A percentile compares a stretch with the other conserved stretches of the same genome.
Conservation (phyloP, 2,888 invertebrate genomes). For the Netelia melanura region DNA sequence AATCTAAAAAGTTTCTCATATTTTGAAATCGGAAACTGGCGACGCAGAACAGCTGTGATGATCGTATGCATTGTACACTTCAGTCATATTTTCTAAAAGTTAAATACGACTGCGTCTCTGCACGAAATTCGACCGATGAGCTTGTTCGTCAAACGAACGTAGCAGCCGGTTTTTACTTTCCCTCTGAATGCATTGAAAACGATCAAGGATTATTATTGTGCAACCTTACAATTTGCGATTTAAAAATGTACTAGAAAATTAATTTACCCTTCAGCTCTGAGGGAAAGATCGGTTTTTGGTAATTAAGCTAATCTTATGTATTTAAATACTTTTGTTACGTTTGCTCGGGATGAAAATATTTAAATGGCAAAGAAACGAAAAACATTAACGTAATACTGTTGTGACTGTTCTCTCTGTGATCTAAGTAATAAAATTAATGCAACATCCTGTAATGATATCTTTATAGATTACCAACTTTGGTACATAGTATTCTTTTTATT, state of each 20-base stretch:
- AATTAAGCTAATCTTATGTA: conserved; percentile 26
- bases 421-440: conserved; percentile 49
- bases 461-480: conserved; percentile 5
- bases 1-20: conserved; percentile 68
- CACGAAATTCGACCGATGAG: neutral
- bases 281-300: conserved; percentile 14
- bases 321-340: conserved; percentile 67
- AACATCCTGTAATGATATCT: conserved; percentile 34
- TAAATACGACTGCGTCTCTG: conserved; percentile 2
- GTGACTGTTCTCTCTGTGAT: conserved; percentile 72
- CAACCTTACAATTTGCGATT: too few relatives aligned
- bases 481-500: conserved; percentile 53
- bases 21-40: conserved; percentile 53
- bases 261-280: neutral
- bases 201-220: neutral
- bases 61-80: conserved; percentile 26
- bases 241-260: too few relatives aligned
- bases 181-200: conserved; percentile 47
- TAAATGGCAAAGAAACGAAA: conserved; percentile 36
- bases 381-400: conserved; percentile 58
- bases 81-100: conserved; percentile 70
- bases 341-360: conserved; percentile 64
- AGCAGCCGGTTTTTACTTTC: conserved; percentile 9
- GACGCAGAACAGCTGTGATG: conserved; percentile 43
- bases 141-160: neutral